These are phyloP conservation scores for Dendroctonus ponderosae DNA, from an alignment of 1,140 invertebrate species.

Conservation along the genomic window DNA sequence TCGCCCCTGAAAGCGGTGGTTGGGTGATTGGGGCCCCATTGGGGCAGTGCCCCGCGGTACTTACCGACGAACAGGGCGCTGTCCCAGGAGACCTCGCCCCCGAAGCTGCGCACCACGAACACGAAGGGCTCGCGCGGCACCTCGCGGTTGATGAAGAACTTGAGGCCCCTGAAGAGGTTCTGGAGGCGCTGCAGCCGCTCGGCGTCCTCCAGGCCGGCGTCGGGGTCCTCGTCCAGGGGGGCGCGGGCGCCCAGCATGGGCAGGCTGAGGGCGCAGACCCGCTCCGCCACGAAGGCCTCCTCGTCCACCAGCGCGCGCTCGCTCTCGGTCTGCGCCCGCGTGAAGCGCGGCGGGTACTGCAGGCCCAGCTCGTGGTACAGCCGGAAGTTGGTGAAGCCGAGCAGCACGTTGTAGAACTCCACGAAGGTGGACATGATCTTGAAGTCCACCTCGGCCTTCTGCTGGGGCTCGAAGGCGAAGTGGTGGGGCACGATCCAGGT, in stretches of 20 bases:
- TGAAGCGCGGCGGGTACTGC: constrained; percentile 91
- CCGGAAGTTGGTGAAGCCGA: constrained; percentile 94
- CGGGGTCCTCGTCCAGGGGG: constrained; percentile 60
- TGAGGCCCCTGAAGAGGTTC: constrained; percentile 86
- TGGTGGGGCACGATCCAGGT: constrained; percentile 98
- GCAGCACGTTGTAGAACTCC: constrained; percentile 93
- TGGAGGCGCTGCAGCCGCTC: constrained; percentile 80
- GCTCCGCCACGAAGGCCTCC: constrained; percentile 71
- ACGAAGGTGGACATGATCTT: constrained; percentile 97
- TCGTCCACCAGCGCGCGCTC: constrained; percentile 70
- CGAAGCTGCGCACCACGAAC: constrained; percentile 81
- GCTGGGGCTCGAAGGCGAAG: constrained; percentile 75
- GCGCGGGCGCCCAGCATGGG: constrained; percentile 59
- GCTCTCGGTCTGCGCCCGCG: constrained; percentile 51
- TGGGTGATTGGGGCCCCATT: too few relatives aligned
- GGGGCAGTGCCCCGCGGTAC: neutral
- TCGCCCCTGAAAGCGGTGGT: constrained; percentile 57
- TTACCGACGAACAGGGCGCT: constrained; percentile 71
- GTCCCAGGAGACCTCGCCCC: constrained; percentile 97
- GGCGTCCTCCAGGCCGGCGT: constrained; percentile 67
- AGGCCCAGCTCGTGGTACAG: constrained; percentile 89
- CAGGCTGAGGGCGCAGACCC: constrained; percentile 81
- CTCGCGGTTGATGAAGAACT: constrained; percentile 94
- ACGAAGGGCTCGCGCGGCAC: constrained; percentile 81
- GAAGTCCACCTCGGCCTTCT: constrained; percentile 89